Conservation (phyloP, 2,888 invertebrate species). For the Drosophila nr. fundita region DNA sequence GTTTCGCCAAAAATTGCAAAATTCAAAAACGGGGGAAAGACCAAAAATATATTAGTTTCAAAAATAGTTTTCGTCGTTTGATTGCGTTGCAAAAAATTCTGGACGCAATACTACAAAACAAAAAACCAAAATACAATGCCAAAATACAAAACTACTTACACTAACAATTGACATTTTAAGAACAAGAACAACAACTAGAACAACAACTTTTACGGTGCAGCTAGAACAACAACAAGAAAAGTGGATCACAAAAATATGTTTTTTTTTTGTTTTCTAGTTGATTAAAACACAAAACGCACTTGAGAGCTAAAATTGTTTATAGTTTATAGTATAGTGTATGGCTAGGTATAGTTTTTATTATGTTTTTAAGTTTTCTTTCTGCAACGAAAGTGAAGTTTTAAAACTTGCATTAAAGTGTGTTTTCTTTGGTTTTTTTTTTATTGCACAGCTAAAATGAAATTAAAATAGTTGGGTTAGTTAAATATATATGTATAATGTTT, state of each 20-base stretch:
- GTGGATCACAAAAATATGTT: slow-evolving; percentile 44
- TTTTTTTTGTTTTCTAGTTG: slow-evolving; percentile 22
- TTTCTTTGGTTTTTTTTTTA: slow-evolving; percentile 7
- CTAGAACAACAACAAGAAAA: slow-evolving; percentile 37
- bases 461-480: slow-evolving; percentile 48
- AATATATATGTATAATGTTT: slow-evolving; percentile 9
- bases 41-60: slow-evolving; percentile 78
- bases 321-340: slow-evolving; percentile 18
- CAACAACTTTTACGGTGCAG: slow-evolving; percentile 46
- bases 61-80: slow-evolving; percentile 44
- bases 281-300: slow-evolving; percentile 37
- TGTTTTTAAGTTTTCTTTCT: slow-evolving; percentile 43
- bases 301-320: slow-evolving; percentile 16
- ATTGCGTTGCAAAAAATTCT: slow-evolving; percentile 39
- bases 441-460: slow-evolving; percentile 63
- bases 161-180: slow-evolving; percentile 44
- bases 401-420: slow-evolving; percentile 43
- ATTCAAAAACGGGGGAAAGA: slow-evolving; percentile 74
- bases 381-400: slow-evolving; percentile 64
- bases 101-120: slow-evolving; percentile 17
- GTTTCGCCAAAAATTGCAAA: slow-evolving; percentile 60
- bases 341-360: slow-evolving; percentile 27
- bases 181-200: slow-evolving; percentile 26
- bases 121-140: slow-evolving; percentile 18
- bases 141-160: slow-evolving; percentile 65